phyloP scores from a whole-genome alignment of 2,888 invertebrate species.

The Synanthedon andrenaeformis region DNA sequence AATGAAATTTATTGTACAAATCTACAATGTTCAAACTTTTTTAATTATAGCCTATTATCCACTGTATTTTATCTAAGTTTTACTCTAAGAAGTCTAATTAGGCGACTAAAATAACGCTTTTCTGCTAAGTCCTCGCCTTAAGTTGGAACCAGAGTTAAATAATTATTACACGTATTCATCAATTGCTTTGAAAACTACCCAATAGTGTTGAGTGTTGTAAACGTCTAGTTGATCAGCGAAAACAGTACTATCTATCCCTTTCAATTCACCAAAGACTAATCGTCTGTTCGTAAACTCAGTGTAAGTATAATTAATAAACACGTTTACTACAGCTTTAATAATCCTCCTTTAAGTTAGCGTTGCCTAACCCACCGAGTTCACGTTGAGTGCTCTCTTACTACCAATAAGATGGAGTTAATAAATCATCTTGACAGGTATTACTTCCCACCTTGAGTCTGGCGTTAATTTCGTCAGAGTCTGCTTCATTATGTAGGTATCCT shows the following conservation, averaged over 20 bases:
- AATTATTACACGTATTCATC: too few relatives aligned
- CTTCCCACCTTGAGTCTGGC: conserved; percentile 40
- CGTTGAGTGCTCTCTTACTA: conserved; percentile 9
- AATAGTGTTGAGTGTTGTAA: too few relatives aligned
- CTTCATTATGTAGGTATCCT: neutral
- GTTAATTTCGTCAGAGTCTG: conserved; percentile 32
- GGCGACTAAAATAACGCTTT: too few relatives aligned
- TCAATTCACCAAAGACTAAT: neutral
- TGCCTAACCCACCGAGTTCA: neutral
- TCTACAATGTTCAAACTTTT: too few relatives aligned
- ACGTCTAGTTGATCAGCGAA: too few relatives aligned
- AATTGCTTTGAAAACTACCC: too few relatives aligned
- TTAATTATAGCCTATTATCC: too few relatives aligned
- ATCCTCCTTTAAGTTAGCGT: neutral
- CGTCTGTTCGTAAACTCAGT: neutral
- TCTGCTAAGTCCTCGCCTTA: too few relatives aligned
- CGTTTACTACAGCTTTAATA: neutral
- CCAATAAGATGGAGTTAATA: conserved; percentile 48
- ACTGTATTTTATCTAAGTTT: too few relatives aligned
- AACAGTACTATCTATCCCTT: neutral
- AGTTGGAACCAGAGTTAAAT: too few relatives aligned
- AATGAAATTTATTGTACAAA: too few relatives aligned
- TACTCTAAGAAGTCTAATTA: too few relatives aligned
- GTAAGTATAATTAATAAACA: neutral
- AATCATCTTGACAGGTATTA: conserved; percentile 66